Base-by-base conservation (phyloP, 2,113 vertebrate species). In the Erythrolamprus reginae region DNA sequence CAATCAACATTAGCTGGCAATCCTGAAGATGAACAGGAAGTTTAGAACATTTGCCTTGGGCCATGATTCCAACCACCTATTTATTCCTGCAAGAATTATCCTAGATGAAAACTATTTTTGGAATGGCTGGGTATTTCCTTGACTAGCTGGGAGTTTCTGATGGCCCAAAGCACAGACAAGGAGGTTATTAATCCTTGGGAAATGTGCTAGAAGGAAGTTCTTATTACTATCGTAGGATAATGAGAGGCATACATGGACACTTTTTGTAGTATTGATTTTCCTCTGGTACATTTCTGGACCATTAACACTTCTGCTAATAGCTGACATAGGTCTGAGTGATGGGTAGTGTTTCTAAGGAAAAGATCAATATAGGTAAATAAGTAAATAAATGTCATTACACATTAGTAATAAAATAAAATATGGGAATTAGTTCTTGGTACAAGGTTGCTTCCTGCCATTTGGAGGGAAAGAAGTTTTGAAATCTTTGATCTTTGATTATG, bases 111-210 rank as follows among this genome's bases (percentile, higher is more conserved):
- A 38, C 87, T 92, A n/a, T 90, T 91, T 48, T 82, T 92, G 61
- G 86, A 9, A 88, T 45, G 87, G 93, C 94, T 93, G n/a, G 1
- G 1, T 2, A 52, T 92, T 93, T 93, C 93, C 38, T 92, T 92
- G 70, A 47, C 10, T 82, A 77, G 85, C 0, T 82, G 86, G 86
- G 38, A 92, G 50, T 51, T 86, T 51, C 51, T 85, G 10, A 83
- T 85, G 92, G 55, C 13, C 28, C 38, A 85, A 48, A 52, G 13
- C 0, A n/a, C n/a, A 8, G 12, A 88, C 91, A 82, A 88, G 2
- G 7, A 92, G 38, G 65, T 92, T 92, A 89, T 86, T 86, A 92
- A 92, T 92, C 58, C 61, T 50, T 10, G 3, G 50, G 84, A 92
- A 87, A 89, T 51, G 52, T 56, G 9, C 42, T 56, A 12, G 2